Evolutionary conservation across 2,797 vertebrate genomes (phyloP).

Genomic region (Perodicticus potto): DNA sequence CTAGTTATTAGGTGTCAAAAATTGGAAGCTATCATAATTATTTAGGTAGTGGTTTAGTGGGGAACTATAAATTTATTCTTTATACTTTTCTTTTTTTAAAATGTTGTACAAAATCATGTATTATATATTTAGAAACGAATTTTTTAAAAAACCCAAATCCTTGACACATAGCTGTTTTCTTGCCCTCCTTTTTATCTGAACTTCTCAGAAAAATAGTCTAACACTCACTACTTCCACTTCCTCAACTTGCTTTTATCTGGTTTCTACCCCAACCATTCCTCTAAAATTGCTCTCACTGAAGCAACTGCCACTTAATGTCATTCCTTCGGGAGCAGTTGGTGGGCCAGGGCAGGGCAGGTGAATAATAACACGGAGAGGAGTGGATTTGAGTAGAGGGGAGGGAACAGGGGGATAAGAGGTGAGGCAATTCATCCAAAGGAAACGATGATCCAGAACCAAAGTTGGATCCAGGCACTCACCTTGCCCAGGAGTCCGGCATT

Average conservation of each 20-base stretch:
- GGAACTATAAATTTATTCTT: background rate
- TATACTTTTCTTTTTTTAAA: conserved; percentile 1
- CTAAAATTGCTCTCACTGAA: conserved; percentile 38
- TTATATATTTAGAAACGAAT: conserved; percentile 46
- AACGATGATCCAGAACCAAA: conserved; percentile 30
- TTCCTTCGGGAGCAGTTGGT: background rate
- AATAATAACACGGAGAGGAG: conserved; percentile 19
- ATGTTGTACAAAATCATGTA: conserved; percentile 16
- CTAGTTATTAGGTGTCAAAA: conserved; percentile 12
- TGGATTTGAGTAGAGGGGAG: background rate
- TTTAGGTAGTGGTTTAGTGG: background rate
- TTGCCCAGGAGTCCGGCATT: conserved; percentile 35
- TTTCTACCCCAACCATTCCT: conserved; percentile 67
- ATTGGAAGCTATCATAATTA: background rate
- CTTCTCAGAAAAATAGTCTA: conserved; percentile 45
- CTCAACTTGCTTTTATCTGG: conserved; percentile 58
- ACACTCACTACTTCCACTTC: conserved; percentile 68
- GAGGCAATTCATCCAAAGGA: conserved; percentile 32
- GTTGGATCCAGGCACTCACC: conserved; percentile 49
- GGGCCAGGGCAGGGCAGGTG: background rate
- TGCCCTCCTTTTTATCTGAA: conserved; percentile 38
- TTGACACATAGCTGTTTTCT: conserved; percentile 44
- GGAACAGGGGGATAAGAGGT: background rate
- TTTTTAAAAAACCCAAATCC: background rate
- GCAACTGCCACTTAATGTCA: background rate